Evolutionary conservation across 2,113 vertebrate species (phyloP), one percentile per base, ranked within the genome.

Genomic region (Jaculus jaculus): DNA sequence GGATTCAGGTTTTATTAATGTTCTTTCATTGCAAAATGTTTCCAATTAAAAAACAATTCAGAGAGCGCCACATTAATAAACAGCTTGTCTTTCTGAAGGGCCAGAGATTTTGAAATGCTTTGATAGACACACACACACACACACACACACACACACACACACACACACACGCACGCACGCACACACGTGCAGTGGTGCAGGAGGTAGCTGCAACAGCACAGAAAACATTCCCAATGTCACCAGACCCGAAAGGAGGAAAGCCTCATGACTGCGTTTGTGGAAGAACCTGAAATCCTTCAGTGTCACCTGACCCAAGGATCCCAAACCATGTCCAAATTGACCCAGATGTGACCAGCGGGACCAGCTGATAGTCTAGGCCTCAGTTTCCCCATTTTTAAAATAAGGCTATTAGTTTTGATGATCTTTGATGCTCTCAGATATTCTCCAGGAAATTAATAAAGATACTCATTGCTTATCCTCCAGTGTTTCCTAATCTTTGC

Each of bases 11-110:
- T 98, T 98, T 98, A 98, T 98, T 98, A 98, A 98, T 98, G 97
- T 97, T 96, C 97, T 98, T 98, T 98, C 98, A 98, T 97, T 1
- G 0, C 97, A 98, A 98, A 98, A 98, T 98, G 98, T 98, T 98
- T 98, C 97, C 97, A 98, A 98, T 98, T 98, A 98, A 98, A 98
- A 98, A 98, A 98, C 98, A 98, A 98, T 98, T 98, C 96, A 4
- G 92, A 97, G 96, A 95, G 97, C 87, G 89, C 97, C 97, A 96
- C 96, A 97, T 98, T 98, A 98, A 98, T 98, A 98, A 98, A 98
- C 96, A 97, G 87, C 92, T 97, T 97, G 94, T 97, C 93, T 96
- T 96, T 97, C 91, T 72, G 96, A 98, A 96, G 93, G 93, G 65
- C 96, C 78, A 97, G 97, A 96, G 96, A 96, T 80, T 97, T 97